Evolutionary conservation across 2,797 vertebrate genomes (phyloP), one percentile per base, ranked within the genome.

Genomic region (Oceanodroma leucorhoa): DNA sequence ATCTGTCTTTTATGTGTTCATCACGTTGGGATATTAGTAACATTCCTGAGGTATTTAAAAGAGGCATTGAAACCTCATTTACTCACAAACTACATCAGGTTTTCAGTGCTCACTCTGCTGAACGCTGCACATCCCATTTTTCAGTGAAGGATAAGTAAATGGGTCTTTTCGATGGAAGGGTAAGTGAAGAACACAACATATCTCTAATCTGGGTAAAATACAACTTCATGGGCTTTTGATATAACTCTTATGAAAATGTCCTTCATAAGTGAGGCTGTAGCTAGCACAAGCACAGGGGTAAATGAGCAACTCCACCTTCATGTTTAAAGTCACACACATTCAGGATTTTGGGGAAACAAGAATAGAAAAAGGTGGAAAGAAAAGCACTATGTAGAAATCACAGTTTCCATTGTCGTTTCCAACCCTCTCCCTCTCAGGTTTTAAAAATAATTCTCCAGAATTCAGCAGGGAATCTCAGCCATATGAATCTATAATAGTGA

Each of bases 31-130:
- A 43, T 51, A 84, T 76, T 67, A 55, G 40, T 67, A 93, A 58
- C 53, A 53, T 78, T 95, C 89, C 77, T 17, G 48, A 50, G 54
- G 27, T 86, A 86, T 86, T 76, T 86, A 83, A 76, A 88, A 83
- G 67, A 51, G 45, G 15, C 70, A 65, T 6, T 72, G 88, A 87
- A 87, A 83, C 36, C 88, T 93, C 93, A 83, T 93, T 89, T 94
- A 48, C 83, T 88, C 72, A 58, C 66, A 81, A 76, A 83, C n/a
- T 46, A 55, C 18, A 79, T 9, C 64, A 65, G 48, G 29, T 85
- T 72, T 76, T 36, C 84, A 50, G 79, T 54, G 75, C 78, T 92
- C 57, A 55, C 69, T 38, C 76, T 67, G 84, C 43, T 66, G 71
- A 78, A 73, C 2, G 4, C 45, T 54, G 34, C 48, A 58, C 51